These are phyloP conservation scores for Acanthornis magna DNA, from an alignment of 2,797 vertebrate genomes.

Conservation along the genomic window DNA sequence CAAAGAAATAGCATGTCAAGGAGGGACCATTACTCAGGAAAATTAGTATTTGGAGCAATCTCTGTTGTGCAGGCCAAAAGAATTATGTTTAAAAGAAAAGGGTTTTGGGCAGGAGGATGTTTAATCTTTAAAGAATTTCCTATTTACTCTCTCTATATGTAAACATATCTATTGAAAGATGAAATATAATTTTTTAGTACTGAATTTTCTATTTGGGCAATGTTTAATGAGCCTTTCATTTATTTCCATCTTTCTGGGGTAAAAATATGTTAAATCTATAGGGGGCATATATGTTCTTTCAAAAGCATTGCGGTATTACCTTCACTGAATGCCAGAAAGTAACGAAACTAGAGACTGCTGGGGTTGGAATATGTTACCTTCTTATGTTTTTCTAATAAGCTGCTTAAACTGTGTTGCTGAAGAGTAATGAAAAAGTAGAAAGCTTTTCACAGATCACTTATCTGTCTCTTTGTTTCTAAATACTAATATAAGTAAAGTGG, in stretches of 20 bases:
- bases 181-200: not conserved
- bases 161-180: not conserved
- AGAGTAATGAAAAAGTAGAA: constrained; percentile 53
- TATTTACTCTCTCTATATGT: not conserved
- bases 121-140: not conserved
- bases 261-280: constrained; percentile 14
- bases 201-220: not conserved
- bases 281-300: constrained; percentile 23
- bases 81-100: not conserved
- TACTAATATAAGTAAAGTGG: not conserved
- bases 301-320: not conserved
- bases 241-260: not conserved
- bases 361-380: constrained; percentile 44
- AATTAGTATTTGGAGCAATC: not conserved
- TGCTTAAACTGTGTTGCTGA: constrained; percentile 29
- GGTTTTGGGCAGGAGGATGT: not conserved
- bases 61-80: not conserved
- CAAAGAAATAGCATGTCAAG: not conserved
- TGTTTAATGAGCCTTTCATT: not conserved
- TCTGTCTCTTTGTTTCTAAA: constrained; percentile 58
- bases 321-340: constrained; percentile 16
- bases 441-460: constrained; percentile 63
- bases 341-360: constrained; percentile 46
- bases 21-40: not conserved
- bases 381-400: constrained; percentile 68